phyloP scores from a whole-genome alignment of 2,888 invertebrate species.

The Eupeodes luniger region DNA sequence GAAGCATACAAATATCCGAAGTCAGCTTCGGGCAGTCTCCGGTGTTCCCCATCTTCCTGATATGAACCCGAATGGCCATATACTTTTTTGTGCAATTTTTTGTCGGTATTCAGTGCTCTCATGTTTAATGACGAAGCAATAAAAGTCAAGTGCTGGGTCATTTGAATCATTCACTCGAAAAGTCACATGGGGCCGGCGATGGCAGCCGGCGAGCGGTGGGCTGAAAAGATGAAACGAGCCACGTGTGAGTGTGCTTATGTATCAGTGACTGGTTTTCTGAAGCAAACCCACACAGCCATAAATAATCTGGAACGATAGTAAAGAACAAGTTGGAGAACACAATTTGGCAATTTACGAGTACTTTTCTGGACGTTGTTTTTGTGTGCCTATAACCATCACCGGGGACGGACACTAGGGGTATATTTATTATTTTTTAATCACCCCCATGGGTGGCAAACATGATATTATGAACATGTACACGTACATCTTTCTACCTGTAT shows the following conservation, averaged over 20 bases:
- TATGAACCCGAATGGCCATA: conserved; percentile 62
- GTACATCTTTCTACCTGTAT: background rate
- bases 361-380: conserved; percentile 42
- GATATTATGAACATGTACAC: background rate
- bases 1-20: conserved; percentile 50
- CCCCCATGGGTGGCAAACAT: conserved; percentile 80
- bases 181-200: conserved; percentile 52
- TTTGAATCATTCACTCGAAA: conserved; percentile 75
- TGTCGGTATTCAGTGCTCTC: conserved; percentile 56
- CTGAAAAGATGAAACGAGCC: background rate
- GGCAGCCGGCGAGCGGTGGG: background rate
- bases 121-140: conserved; percentile 72
- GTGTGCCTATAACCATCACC: background rate
- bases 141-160: conserved; percentile 74
- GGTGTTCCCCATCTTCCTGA: conserved; percentile 37
- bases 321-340: conserved; percentile 74
- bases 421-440: conserved; percentile 84
- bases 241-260: conserved; percentile 18
- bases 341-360: conserved; percentile 74
- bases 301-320: conserved; percentile 71
- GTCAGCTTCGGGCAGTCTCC: background rate
- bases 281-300: conserved; percentile 67
- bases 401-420: conserved; percentile 66
- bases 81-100: conserved; percentile 32
- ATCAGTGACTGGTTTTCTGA: conserved; percentile 62